Evolutionary conservation across 2,797 vertebrate species (phyloP).

Genomic region (Ctenopoma kingsleyae): DNA sequence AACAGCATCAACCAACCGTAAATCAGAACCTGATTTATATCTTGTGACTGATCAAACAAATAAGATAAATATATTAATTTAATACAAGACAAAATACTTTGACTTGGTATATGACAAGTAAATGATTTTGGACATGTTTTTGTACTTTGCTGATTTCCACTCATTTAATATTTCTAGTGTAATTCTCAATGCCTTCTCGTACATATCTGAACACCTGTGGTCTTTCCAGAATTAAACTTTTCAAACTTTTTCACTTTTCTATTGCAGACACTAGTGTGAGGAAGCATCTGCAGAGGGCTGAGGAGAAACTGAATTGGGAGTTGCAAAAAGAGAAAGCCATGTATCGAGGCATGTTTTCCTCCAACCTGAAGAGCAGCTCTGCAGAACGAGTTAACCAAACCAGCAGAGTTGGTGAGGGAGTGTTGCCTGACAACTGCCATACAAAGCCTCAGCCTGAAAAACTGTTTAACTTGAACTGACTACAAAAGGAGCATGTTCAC

Average conservation of each 20-base stretch:
- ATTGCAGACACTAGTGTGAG: constrained; percentile 87
- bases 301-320: constrained; percentile 86
- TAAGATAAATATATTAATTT: too few relatives aligned
- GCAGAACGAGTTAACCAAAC: constrained; percentile 64
- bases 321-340: constrained; percentile 88
- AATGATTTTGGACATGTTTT: too few relatives aligned
- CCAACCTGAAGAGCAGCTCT: constrained; percentile 55
- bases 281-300: constrained; percentile 87
- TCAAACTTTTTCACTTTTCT: neutral
- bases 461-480: constrained; percentile 32
- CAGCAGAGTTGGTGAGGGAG: constrained; percentile 55
- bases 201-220: neutral
- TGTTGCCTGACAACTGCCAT: constrained; percentile 35
- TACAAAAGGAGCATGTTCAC: constrained; percentile 32
- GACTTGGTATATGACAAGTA: too few relatives aligned
- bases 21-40: too few relatives aligned
- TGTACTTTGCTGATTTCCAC: too few relatives aligned
- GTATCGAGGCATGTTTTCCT: constrained; percentile 91
- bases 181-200: neutral
- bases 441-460: constrained; percentile 40
- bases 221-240: too few relatives aligned
- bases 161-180: neutral
- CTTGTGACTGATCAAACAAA: too few relatives aligned
- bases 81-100: too few relatives aligned
- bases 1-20: too few relatives aligned